phyloP scores from a whole-genome alignment of 1,140 invertebrate species.

The Aradophagus sp. region DNA sequence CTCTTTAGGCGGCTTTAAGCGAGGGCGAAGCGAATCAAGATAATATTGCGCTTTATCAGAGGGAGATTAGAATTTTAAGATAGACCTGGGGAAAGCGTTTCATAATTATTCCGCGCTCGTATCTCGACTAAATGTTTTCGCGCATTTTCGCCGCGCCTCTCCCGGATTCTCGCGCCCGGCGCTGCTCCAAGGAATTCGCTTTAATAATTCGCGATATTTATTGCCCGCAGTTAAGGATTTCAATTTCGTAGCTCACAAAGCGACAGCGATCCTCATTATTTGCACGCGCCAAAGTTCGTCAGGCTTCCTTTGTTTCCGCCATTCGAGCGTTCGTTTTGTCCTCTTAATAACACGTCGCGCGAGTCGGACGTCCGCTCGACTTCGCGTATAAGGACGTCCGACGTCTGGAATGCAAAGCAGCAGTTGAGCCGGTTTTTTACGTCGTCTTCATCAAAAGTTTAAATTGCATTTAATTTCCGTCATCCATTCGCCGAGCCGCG shows the following conservation, averaged over 20 bases:
- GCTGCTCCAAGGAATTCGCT: no score
- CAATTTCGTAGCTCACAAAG: no score
- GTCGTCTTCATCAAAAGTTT: constrained; percentile 11
- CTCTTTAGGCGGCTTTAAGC: constrained; percentile 48
- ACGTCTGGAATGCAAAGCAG: constrained; percentile 11
- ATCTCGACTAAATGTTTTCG: constrained; percentile 47
- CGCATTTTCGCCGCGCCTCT: constrained; percentile 24
- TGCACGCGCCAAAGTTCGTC: no score
- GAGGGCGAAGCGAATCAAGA: constrained; percentile 55
- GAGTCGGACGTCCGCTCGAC: no score
- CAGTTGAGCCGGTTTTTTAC: constrained; percentile 12
- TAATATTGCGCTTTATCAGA: constrained; percentile 53
- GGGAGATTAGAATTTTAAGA: constrained; percentile 55
- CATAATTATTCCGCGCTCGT: constrained; percentile 53
- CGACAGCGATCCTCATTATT: no score
- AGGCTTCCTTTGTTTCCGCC: no score
- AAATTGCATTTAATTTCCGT: constrained; percentile 27
- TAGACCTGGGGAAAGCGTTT: constrained; percentile 43
- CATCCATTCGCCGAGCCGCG: not conserved
- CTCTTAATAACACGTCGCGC: no score
- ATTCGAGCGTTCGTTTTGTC: no score
- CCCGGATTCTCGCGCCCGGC: constrained; percentile 3
- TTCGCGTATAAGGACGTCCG: constrained; percentile 5
- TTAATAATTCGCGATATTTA: no score
- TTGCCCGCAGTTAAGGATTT: no score